These are phyloP conservation scores for Bathynomus jamesi DNA, from an alignment of 1,140 invertebrate genomes.

Conservation along the genomic window DNA sequence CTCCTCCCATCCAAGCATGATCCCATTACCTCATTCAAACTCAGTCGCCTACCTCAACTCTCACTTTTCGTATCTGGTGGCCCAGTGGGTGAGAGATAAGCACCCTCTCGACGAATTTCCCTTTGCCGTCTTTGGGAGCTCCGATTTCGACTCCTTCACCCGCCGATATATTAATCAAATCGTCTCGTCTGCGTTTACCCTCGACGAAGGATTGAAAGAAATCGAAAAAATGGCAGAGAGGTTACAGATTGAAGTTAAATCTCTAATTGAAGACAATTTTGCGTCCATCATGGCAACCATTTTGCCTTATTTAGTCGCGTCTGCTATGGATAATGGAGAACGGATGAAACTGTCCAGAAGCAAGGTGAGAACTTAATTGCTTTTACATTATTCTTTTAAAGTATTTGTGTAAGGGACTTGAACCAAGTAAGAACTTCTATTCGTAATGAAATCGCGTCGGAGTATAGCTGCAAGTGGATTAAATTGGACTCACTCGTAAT, in stretches of 20 bases:
- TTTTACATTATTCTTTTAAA: too few relatives aligned
- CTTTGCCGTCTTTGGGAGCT: background rate
- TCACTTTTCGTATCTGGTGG: background rate
- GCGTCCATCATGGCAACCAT: background rate
- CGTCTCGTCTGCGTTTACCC: background rate
- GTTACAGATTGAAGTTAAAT: background rate
- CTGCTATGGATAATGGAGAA: background rate
- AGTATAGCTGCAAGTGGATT: background rate
- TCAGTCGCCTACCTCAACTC: background rate
- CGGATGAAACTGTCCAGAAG: background rate
- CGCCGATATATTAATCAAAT: background rate
- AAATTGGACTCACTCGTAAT: too few relatives aligned
- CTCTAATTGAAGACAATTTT: background rate
- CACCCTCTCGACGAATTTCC: background rate
- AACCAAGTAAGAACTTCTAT: too few relatives aligned
- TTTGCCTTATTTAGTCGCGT: background rate
- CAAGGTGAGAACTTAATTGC: background rate
- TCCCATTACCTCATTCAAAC: too few relatives aligned
- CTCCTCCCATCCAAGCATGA: too few relatives aligned
- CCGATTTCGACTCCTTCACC: background rate
- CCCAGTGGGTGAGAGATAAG: background rate
- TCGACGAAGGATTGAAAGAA: background rate
- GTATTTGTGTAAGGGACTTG: background rate
- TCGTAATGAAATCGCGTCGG: too few relatives aligned
- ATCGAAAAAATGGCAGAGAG: background rate